Evolutionary conservation across 2,888 invertebrate species (phyloP), one percentile per base, ranked within the genome.

Genomic region (Aradus depressus): DNA sequence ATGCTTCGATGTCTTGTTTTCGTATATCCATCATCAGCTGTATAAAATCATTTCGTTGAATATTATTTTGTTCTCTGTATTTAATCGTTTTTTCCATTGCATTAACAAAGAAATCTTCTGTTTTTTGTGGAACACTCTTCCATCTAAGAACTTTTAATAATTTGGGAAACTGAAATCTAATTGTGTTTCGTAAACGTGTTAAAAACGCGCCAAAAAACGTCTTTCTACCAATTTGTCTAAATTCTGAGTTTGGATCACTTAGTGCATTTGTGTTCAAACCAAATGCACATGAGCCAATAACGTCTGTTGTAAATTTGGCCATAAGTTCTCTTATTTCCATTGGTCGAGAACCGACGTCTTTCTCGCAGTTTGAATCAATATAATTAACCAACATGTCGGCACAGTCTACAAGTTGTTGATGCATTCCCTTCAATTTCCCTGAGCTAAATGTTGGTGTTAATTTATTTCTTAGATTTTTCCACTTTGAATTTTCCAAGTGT

Each of bases 271-370:
- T 66, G 53, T 70, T 66, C 56, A 71, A 65, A 43, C 72, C 72
- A 59, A 72, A 73, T 37, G 70, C 71, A 56, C 71, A 70, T 25
- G 66, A 67, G n/a, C 71, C 70, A 43, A 73, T 72, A 3, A 72
- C 70, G 62, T 72, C 71, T n/a, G 23, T 8, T 3, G 16, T 25
- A 14, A 38, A 22, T 3, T 10, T 18, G 12, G 39, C 16, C 6
- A 39, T 25, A 19, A 50, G 2, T 16, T 23, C 21, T n/a, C 41
- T 16, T 3, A 39, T 22, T 34, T 38, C 28, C 6, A 18, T 38
- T 16, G 50, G 53, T 14, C 18, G 14, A 23, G 48, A 50, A 3
- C 35, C 31, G n/a, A 28, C 37, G 12, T 37, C 12, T n/a, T 49
- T 28, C 19, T 23, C 22, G 18, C 34, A 38, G 1, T 56, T 59